Evolutionary conservation across 1,140 invertebrate species (phyloP), one percentile per base, ranked within the genome.

Genomic region (Sinella curviseta): DNA sequence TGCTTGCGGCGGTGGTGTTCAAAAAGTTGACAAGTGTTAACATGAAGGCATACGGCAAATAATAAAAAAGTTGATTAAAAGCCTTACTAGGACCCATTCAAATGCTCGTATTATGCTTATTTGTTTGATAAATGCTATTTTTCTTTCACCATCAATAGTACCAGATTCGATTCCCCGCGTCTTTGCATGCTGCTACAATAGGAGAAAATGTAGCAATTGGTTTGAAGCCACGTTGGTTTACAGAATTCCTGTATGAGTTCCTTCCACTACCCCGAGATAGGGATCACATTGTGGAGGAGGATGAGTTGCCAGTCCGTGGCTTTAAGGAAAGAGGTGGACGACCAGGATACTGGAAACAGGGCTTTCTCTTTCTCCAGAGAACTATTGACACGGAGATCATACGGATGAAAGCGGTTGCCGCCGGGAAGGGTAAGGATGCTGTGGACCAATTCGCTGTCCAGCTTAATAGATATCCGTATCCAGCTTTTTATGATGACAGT

Each of bases 401-500:
- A 84, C 88, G 89, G 74, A 86, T 85, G 33, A 88, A 88, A 89
- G 74, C 86, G 33, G 88, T 88, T 30, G 88, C 86, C 87, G 87
- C 70, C 87, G 0, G 77, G 4, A 65, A 8, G 20, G 78, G 24
- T 16, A 78, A 26, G 20, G 74, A 28, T 1, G 76, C 16, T 80
- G 77, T 48, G 70, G 79, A 14, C 39, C 67, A n/a, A 4, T 28
- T 77, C n/a, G 76, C 78, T 34, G 65, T 83, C 1, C 67, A 77
- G 73, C 86, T 94, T 83, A 88, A 90, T 84, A 87, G 93, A 74
- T 93, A 93, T 85, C 94, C 94, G 0, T 94, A 94, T 87, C 91
- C 93, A 0, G 87, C 89, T 17, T 95, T 92, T 85, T 89, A 91
- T 26, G 89, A 90, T 78, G 94, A 96, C 86, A 34, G 26, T 12